Base-by-base conservation (phyloP, 2,888 invertebrate species). In the Noctua janthina region DNA sequence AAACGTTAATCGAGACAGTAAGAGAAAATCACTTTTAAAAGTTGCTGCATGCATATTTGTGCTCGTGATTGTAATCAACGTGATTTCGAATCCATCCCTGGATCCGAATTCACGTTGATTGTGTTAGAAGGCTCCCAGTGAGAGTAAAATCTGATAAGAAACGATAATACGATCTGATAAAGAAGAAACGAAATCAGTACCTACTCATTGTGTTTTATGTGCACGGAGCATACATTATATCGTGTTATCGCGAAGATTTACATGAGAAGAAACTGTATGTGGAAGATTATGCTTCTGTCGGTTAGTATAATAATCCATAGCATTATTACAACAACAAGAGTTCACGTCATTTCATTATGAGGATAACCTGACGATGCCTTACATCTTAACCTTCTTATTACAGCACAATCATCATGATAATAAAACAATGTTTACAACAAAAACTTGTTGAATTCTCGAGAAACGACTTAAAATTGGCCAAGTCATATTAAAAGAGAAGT, bases 381-480 rank as follows among this genome's bases (percentile, higher is more conserved):
- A 1, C 20, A 39, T 46, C 80, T 87, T 87, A 80, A 87, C 76
- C 84, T 64, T 71, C 51, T 59, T 6, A 17, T 20, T n/a, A 39
- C 70, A 70, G 49, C 66, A 64, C n/a, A 51, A 46, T 23, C 54
- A 84, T 54, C 54, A 43, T 66, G 64, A 73, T 76, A 82, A 62
- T 59, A 71, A 8, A 86, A 66, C 66, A 76, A 82, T 73, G 43
- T 68, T 64, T 46, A 17, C 72, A 39, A 74, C 82, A 73, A 76
- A 71, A 76, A 64, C 74, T 67, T 49, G 56, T 68, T 68, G 29
- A 86, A 74, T n/a, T 73, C 29, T 54, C 35, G n/a, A 72, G 70
- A 74, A 59, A 29, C 15, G 5, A 51, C 46, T 46, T 46, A 46
- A 46, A 46, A 46, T 46, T 46, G 46, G 11, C 11, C 11, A 46